These are phyloP conservation scores for Drosophila borborema DNA, from an alignment of 2,888 invertebrate species.

Conservation along the genomic window DNA sequence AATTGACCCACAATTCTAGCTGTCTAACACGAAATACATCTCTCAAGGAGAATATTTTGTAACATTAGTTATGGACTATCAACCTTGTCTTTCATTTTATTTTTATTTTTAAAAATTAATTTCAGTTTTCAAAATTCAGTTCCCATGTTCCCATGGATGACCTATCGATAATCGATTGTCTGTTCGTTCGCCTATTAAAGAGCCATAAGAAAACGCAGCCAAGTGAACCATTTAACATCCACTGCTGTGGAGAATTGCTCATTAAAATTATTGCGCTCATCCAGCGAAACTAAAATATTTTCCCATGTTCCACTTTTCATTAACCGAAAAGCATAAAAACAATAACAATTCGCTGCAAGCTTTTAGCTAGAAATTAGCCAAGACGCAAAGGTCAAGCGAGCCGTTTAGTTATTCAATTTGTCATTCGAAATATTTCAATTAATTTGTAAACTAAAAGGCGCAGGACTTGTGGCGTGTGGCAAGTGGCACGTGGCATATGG, in stretches of 20 bases:
- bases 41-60: slow-evolving; percentile 38
- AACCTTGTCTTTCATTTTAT: not conserved
- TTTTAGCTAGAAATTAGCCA: slow-evolving; percentile 22
- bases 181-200: slow-evolving; percentile 34
- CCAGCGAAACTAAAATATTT: slow-evolving; percentile 35
- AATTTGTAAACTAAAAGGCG: slow-evolving; percentile 15
- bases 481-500: slow-evolving; percentile 35
- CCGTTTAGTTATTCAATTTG: slow-evolving; percentile 53
- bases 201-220: slow-evolving; percentile 23
- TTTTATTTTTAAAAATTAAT: not conserved
- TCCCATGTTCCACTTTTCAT: slow-evolving; percentile 77
- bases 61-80: not conserved
- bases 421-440: slow-evolving; percentile 52
- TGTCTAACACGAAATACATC: slow-evolving; percentile 8
- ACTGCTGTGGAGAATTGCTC: slow-evolving; percentile 22
- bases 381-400: slow-evolving; percentile 54
- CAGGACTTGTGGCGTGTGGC: slow-evolving; percentile 40
- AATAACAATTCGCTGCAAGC: slow-evolving; percentile 28
- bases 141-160: slow-evolving; percentile 31
- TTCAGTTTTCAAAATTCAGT: slow-evolving; percentile 1
- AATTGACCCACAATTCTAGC: slow-evolving; percentile 27
- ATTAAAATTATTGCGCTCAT: slow-evolving; percentile 52
- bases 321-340: slow-evolving; percentile 34
- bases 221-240: slow-evolving; percentile 28
- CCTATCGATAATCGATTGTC: slow-evolving; percentile 38